Percentiles rank a stretch among this genome's conserved stretches.
Conservation (phyloP, 1,140 invertebrate species). For the Bombyx mandarina region DNA sequence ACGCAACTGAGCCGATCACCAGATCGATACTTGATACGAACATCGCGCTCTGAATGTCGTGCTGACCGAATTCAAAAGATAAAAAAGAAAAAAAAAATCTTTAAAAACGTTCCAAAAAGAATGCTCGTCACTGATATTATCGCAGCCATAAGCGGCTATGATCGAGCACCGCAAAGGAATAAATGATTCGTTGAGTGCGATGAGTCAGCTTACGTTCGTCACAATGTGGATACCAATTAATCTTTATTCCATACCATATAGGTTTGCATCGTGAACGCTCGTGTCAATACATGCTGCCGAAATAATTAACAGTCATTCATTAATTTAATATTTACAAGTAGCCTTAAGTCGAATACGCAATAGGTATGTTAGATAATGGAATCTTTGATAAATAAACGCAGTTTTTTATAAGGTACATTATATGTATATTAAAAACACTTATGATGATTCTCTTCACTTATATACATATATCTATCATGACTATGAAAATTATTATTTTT, state of each 20-base stretch:
- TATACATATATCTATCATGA: too few species aligned
- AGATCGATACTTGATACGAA: constrained; percentile 61
- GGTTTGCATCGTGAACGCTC: too few species aligned
- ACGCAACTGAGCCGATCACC: constrained; percentile 45
- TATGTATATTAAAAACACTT: too few species aligned
- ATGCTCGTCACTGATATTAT: constrained; percentile 2
- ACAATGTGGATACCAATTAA: too few species aligned
- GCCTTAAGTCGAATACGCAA: too few species aligned
- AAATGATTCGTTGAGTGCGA: not conserved
- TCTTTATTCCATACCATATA: too few species aligned
- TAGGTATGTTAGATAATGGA: too few species aligned
- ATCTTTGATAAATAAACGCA: too few species aligned
- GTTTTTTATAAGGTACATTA: too few species aligned
- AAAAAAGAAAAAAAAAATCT: constrained; percentile 3
- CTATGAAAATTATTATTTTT: too few species aligned
- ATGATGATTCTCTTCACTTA: too few species aligned
- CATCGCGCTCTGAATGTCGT: constrained; percentile 45
- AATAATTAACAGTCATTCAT: not conserved
- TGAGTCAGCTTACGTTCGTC: not conserved
- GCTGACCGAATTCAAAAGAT: constrained; percentile 35
- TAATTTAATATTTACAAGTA: too few species aligned
- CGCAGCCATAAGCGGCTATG: not conserved
- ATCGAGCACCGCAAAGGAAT: constrained; percentile 1
- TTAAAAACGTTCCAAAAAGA: not conserved
- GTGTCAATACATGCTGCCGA: not conserved